Evolutionary conservation across 2,113 vertebrate genomes (phyloP).

Genomic region (Gila orcuttii): DNA sequence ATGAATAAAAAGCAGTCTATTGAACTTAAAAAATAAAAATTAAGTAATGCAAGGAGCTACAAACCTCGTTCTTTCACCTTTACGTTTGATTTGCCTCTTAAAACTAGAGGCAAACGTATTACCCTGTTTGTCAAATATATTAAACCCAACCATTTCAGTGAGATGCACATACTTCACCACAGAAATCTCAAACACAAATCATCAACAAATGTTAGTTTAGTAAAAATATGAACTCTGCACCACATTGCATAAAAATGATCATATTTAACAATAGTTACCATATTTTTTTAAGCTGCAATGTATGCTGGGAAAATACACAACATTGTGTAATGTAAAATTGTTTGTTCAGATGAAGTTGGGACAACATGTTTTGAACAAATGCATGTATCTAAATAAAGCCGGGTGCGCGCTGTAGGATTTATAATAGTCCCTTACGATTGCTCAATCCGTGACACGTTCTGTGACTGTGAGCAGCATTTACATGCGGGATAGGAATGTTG

Average conservation of each 20-base stretch:
- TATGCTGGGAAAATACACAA: too few species aligned
- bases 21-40: background rate
- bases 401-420: too few species aligned
- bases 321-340: too few species aligned
- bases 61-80: too few species aligned
- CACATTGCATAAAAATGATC: too few species aligned
- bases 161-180: background rate
- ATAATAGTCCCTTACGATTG: background rate
- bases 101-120: background rate
- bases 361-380: too few species aligned
- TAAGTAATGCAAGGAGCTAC: background rate
- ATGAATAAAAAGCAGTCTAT: background rate
- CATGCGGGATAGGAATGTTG: too few species aligned
- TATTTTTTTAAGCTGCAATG: too few species aligned
- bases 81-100: too few species aligned
- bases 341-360: too few species aligned
- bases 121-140: background rate
- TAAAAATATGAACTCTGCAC: background rate
- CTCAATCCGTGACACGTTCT: background rate
- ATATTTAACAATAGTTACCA: too few species aligned
- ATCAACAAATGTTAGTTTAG: background rate
- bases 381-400: too few species aligned
- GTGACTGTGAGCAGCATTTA: background rate
- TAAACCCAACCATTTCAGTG: background rate
- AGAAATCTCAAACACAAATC: background rate